Evolutionary conservation across 2,113 vertebrate genomes (phyloP).

Genomic region (Tetrao urogallus): DNA sequence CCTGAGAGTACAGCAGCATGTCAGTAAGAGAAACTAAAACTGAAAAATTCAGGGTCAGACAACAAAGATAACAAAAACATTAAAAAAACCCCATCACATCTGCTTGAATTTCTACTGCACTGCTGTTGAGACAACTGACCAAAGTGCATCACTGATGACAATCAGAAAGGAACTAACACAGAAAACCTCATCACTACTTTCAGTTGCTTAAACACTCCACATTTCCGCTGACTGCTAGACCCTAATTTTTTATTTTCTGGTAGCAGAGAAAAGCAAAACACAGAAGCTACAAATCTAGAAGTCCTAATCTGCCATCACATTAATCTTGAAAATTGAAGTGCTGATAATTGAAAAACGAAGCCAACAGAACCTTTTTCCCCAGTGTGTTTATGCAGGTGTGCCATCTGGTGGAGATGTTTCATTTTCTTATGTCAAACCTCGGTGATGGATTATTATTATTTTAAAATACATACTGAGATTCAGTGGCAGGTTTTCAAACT

Average conservation of each 20-base stretch:
- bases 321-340: neutral
- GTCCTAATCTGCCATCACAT: neutral
- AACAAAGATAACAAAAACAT: neutral
- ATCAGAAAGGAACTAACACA: neutral
- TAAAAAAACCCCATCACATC: neutral
- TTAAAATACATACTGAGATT: neutral
- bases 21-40: neutral
- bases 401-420: conserved; percentile 61
- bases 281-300: neutral
- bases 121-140: neutral
- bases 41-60: neutral
- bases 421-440: neutral
- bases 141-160: neutral
- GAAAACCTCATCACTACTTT: neutral
- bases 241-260: neutral
- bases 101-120: neutral
- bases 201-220: neutral
- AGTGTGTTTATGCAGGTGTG: conserved; percentile 55
- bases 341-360: neutral
- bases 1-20: neutral
- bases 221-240: neutral
- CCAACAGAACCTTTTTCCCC: neutral
- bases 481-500: neutral
- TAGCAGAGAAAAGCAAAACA: conserved; percentile 14
- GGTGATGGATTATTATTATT: neutral